These are phyloP conservation scores for Notarius lentiginosus DNA, from an alignment of 2,113 vertebrate genomes.

Conservation along the genomic window DNA sequence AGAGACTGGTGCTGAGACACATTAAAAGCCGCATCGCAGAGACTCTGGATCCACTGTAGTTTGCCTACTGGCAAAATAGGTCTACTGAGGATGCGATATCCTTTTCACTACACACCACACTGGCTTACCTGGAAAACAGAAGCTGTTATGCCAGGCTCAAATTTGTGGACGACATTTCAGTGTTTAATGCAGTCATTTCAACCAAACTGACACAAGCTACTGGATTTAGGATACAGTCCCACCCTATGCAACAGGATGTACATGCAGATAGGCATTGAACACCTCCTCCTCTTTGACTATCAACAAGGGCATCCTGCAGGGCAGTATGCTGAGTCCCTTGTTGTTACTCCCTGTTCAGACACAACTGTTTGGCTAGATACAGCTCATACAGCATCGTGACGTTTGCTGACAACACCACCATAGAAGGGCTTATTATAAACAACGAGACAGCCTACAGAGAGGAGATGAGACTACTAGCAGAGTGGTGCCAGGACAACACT, in stretches of 20 bases:
- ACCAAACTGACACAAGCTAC: background rate
- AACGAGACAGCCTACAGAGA: background rate
- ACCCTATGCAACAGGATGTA: background rate
- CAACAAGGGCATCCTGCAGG: background rate
- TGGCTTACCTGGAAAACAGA: background rate
- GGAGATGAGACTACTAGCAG: background rate
- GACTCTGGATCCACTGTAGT: too few species aligned
- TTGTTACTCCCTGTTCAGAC: conserved; percentile 5
- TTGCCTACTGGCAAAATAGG: too few species aligned
- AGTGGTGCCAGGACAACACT: background rate
- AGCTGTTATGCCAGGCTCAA: background rate
- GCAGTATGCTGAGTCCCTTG: background rate
- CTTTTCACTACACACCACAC: background rate
- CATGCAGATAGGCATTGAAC: conserved; percentile 1
- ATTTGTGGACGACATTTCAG: background rate
- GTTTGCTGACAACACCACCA: background rate
- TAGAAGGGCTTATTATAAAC: background rate
- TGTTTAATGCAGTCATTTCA: background rate
- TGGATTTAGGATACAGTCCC: background rate
- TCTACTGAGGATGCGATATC: too few species aligned
- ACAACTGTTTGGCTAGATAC: background rate
- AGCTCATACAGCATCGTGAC: background rate
- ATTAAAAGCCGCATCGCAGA: background rate
- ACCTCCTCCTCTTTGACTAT: background rate
- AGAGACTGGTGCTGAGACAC: background rate